Base-by-base conservation (phyloP, 2,113 vertebrate species). In the Actinemys pallida region DNA sequence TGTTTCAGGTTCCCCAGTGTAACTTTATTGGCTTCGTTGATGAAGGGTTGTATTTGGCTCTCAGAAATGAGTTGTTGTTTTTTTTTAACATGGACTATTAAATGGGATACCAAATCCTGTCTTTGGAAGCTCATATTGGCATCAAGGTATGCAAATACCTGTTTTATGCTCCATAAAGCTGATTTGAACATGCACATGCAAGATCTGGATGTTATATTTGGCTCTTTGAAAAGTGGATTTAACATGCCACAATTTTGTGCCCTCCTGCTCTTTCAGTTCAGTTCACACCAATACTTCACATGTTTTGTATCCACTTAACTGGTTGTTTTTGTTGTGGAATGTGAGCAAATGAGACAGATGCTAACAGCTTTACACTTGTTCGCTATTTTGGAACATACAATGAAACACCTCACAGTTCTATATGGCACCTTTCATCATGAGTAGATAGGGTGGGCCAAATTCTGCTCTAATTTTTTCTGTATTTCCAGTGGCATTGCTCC, bases 11-110 rank as follows among this genome's bases (percentile, higher is more conserved):
- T 90, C 35, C 65, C 27, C 56, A 78, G 6, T 47, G 47, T 87
- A 91, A 88, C 92, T 92, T 75, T 49, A 75, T 84, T 79, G 94
- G 54, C 12, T 49, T 56, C 27, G 13, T 3, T n/a, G 83, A 65
- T 82, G 59, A 87, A 88, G 49, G 91, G 86, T 75, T 81, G 31
- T 6, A 35, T 42, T 92, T 20, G 9, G 76, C 79, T 49, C 31
- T 83, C 47, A 59, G 72, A 50, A 84, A 85, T 4, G 8, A 76
- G 0, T 4, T 52, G 5, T 5, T 52, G 4, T 22, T 22, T 17
- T 92, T 93, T 92, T 90, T 35, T 1, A 81, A 29, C 65, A 56
- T 59, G 27, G 54, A 80, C 78, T 59, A 24, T 14, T 86, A 80
- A 42, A 45, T 65, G 1, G 35, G 29, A 56, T 76, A 81, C 52